Percentiles rank a stretch among this genome's conserved stretches.
Conservation (phyloP, 2,113 vertebrate genomes). For the Procapra przewalskii region DNA sequence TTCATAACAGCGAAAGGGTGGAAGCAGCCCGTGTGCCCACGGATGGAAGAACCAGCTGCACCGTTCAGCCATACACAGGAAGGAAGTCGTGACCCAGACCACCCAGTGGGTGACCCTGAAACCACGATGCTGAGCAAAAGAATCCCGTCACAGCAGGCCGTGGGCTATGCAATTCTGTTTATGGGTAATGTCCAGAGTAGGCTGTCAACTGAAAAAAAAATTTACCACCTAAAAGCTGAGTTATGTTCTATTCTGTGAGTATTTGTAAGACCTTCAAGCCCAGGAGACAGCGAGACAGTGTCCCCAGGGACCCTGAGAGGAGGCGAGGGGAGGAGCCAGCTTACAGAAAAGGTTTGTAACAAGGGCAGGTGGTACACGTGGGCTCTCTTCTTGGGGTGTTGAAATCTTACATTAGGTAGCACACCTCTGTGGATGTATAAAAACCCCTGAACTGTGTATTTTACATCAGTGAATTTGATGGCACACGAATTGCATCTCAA, state of each 20-base stretch:
- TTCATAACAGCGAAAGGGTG: not conserved
- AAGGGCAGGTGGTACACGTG: not conserved
- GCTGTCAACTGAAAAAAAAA: not conserved
- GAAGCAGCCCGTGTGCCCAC: not conserved
- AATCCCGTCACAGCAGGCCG: not conserved
- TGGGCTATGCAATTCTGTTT: fast-evolving
- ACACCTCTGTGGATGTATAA: too few species aligned
- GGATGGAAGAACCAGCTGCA: fast-evolving
- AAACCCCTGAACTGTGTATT: not conserved
- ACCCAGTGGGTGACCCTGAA: not conserved
- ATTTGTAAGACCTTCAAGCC: not conserved
- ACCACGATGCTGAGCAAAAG: not conserved
- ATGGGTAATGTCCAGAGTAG: not conserved
- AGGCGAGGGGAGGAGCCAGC: fast-evolving
- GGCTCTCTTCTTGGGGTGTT: not conserved
- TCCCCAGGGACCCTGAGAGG: not conserved
- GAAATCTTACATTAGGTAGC: not conserved
- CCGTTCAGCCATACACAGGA: not conserved
- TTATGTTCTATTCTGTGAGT: not conserved
- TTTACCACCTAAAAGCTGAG: not conserved
- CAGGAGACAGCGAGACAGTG: not conserved
- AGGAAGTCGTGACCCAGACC: fast-evolving
- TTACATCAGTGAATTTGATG: not conserved
- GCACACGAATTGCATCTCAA: not conserved
- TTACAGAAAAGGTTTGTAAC: not conserved